Evolutionary conservation across 2,797 vertebrate species (phyloP).

Genomic region (Denticeps clupeoides): DNA sequence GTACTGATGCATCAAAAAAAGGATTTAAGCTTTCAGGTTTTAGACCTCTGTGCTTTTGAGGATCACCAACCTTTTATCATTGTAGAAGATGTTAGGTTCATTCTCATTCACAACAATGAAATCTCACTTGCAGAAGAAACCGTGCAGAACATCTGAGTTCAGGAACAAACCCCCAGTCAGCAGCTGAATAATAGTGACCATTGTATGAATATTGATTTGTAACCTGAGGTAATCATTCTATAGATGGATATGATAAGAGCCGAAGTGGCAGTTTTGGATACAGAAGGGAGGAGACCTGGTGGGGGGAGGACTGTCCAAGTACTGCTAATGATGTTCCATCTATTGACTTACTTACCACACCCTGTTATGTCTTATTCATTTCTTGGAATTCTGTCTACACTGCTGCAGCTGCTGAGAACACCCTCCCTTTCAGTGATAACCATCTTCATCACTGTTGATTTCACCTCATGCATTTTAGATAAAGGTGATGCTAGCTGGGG

Average conservation of each 20-base stretch:
- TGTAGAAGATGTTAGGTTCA: no score
- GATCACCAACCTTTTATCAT: no score
- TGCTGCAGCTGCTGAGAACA: neutral
- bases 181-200: constrained; percentile 17
- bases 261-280: no score
- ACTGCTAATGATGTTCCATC: constrained; percentile 5
- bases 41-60: no score
- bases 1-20: no score
- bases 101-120: no score
- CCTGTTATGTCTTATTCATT: constrained; percentile 3
- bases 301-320: constrained; percentile 6
- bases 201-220: constrained; percentile 18
- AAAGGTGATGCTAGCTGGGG: constrained; percentile 3
- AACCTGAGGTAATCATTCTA: constrained; percentile 18
- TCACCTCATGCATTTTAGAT: constrained; percentile 11
- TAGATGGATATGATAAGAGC: constrained; percentile 13
- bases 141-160: no score
- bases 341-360: constrained; percentile 9
- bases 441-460: constrained; percentile 7
- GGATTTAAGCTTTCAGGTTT: no score
- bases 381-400: neutral
- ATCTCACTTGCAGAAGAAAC: no score
- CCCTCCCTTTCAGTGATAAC: neutral
- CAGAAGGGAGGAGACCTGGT: constrained; percentile 1
- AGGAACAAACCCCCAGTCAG: no score